Evolutionary conservation across 1,140 invertebrate genomes (phyloP).

Genomic region (Stegodyphus dumicola): DNA sequence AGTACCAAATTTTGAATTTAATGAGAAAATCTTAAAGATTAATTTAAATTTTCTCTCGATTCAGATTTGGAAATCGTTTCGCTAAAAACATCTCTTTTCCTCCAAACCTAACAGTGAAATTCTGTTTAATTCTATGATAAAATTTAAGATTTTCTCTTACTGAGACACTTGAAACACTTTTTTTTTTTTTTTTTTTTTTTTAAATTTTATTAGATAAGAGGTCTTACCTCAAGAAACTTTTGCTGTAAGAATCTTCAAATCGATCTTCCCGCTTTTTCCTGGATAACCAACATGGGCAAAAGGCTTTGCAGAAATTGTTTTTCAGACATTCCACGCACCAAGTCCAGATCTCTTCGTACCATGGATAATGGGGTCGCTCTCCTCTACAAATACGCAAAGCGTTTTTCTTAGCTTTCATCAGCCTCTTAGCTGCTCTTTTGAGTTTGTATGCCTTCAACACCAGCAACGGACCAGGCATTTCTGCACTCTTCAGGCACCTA

Average conservation of each 20-base stretch:
- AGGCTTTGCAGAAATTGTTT: slow-evolving; percentile 15
- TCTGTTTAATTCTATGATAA: too few species aligned
- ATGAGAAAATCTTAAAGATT: too few species aligned
- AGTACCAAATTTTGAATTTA: too few species aligned
- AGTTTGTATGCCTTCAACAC: slow-evolving; percentile 25
- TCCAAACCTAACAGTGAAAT: too few species aligned
- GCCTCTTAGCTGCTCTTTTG: slow-evolving; percentile 28
- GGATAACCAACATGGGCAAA: slow-evolving; percentile 24
- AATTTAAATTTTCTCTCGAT: too few species aligned
- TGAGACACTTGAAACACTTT: too few species aligned
- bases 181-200: too few species aligned
- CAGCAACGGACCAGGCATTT: slow-evolving; percentile 8
- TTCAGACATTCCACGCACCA: slow-evolving; percentile 18
- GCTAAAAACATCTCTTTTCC: too few species aligned
- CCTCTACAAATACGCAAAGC: slow-evolving; percentile 19
- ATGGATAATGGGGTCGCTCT: slow-evolving; percentile 19
- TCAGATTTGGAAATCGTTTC: too few species aligned
- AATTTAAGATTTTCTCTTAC: too few species aligned
- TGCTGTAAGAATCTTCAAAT: neutral
- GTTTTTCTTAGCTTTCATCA: slow-evolving; percentile 37
- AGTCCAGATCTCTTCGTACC: slow-evolving; percentile 30
- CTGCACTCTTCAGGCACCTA: too few species aligned
- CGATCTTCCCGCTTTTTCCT: neutral
- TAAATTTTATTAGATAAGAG: too few species aligned
- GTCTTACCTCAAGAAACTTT: slow-evolving; percentile 30